phyloP scores from a whole-genome alignment of 2,797 vertebrate species.

The Crocodylus rhombifer region DNA sequence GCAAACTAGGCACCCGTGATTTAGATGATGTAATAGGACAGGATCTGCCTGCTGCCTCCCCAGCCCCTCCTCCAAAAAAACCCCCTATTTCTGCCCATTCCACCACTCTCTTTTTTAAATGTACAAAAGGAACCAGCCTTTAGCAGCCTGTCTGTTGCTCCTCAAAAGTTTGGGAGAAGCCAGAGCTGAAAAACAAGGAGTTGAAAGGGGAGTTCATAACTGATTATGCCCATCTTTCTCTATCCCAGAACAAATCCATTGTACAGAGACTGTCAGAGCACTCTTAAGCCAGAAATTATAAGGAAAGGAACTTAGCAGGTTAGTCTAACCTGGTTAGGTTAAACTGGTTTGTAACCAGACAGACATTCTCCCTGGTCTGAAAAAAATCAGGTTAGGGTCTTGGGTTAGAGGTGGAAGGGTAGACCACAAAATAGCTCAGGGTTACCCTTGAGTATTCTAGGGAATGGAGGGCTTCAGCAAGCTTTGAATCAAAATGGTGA shows the following conservation, averaged over 20 bases:
- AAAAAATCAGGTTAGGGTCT: too few species aligned
- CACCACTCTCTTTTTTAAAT: neutral
- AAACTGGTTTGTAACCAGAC: too few species aligned
- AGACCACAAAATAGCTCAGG: too few species aligned
- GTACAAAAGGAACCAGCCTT: neutral
- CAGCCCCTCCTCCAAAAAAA: neutral
- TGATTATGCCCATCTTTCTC: rapidly evolving
- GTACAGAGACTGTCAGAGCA: neutral
- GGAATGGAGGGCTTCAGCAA: too few species aligned
- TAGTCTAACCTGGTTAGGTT: too few species aligned
- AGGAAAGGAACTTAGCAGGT: too few species aligned
- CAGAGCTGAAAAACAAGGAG: neutral
- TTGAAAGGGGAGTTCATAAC: neutral
- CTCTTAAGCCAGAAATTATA: neutral
- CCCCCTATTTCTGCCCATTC: neutral
- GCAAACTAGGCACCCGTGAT: neutral
- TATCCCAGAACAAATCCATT: neutral
- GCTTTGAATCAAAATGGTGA: too few species aligned
- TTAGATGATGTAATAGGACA: neutral
- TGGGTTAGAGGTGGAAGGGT: too few species aligned
- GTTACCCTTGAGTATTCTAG: too few species aligned
- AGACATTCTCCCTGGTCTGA: too few species aligned
- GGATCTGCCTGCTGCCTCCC: neutral
- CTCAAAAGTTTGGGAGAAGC: neutral
- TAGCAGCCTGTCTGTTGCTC: neutral